phyloP scores from a whole-genome alignment of 2,797 vertebrate genomes.

The Chrysocyon brachyurus region DNA sequence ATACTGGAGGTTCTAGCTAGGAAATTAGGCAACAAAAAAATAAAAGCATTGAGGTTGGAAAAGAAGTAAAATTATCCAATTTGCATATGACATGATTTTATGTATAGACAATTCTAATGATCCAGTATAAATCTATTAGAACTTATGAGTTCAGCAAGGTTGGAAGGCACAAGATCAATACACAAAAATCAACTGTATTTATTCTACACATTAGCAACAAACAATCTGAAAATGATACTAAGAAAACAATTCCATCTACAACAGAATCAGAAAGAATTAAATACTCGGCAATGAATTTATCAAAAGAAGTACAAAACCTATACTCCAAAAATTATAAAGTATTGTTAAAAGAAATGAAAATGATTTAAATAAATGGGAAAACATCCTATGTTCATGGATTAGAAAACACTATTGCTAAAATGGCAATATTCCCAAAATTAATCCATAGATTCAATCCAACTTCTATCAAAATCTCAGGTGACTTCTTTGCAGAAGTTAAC shows the following conservation, averaged over 20 bases:
- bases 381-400: background rate
- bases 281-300: background rate
- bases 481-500: background rate
- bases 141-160: too few relatives aligned
- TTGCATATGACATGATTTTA: too few relatives aligned
- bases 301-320: background rate
- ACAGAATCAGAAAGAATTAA: background rate
- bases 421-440: background rate
- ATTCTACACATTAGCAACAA: too few relatives aligned
- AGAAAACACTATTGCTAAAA: background rate
- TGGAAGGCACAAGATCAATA: too few relatives aligned
- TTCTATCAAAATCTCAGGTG: background rate
- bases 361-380: background rate
- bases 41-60: background rate
- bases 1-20: background rate
- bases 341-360: background rate
- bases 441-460: background rate
- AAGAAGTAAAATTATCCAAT: too few relatives aligned
- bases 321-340: background rate
- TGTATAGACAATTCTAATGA: too few relatives aligned
- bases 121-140: too few relatives aligned
- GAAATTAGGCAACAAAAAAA: background rate
- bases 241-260: too few relatives aligned
- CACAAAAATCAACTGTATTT: too few relatives aligned
- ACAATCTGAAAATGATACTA: too few relatives aligned